Evolutionary conservation across 2,113 vertebrate species (phyloP), one percentile per base, ranked within the genome.

Genomic region (Poeciliopsis prolifica): DNA sequence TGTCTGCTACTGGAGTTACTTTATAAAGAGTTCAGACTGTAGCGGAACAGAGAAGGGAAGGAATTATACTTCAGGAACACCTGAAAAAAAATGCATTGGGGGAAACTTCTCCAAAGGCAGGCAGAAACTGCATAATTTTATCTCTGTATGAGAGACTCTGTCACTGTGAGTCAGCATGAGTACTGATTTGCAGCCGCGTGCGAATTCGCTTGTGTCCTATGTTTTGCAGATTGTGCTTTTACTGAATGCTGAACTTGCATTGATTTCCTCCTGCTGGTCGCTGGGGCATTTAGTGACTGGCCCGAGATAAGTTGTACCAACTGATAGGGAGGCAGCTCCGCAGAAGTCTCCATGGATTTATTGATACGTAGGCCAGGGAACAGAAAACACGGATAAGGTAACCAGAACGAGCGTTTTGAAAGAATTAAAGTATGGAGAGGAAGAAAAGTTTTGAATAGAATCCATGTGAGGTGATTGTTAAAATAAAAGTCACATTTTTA

Each of bases 191-290:
- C 54, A 61, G 67, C 74, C 42, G 29, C 3, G 10, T 78, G 67
- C 70, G 68, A 75, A 76, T 81, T 65, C 80, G 61, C 63, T 35
- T 44, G 75, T 78, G 71, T 74, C 72, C 1, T 2, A 68, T 70
- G 68, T 86, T 87, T 88, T 77, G 79, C 75, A 48, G 66, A 30
- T 19, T 9, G 11, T 66, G 75, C 67, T 74, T 74, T 86, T 72
- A 31, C 68, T 61, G 54, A 72, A 5, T 51, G 83, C 89, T 84
- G 81, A 80, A 78, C 70, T 75, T 44, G 48, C 78, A 87, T 82
- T 72, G 81, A 81, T 84, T 68, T 61, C 80, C 13, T 31, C 70
- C 60, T 40, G 64, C 72, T 65, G 51, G 81, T 67, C n/a, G 22
- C 58, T n/a, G 72, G 72, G 63, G 72, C 64, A 42, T 79, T 89